Conservation (phyloP, 2,888 invertebrate species). For the Pecten maximus region DNA sequence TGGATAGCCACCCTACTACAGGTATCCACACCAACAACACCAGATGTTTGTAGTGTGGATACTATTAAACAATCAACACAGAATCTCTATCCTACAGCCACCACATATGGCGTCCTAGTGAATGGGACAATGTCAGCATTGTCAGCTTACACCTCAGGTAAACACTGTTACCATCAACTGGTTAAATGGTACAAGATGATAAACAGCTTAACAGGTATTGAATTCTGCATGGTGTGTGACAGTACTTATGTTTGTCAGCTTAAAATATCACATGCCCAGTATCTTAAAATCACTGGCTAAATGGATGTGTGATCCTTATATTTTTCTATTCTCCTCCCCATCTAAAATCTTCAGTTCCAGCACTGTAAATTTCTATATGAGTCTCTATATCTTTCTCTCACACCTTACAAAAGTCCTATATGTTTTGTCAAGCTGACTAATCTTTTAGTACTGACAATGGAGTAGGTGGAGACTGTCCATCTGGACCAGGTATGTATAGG, state of each 20-base stretch:
- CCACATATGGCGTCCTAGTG: neutral
- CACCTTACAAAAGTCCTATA: neutral
- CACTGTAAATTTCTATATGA: too few species aligned
- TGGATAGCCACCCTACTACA: too few species aligned
- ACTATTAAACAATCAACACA: constrained; percentile 3
- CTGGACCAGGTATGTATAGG: neutral
- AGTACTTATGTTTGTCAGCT: too few species aligned
- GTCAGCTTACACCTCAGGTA: neutral
- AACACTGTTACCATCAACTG: neutral
- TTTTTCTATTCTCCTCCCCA: too few species aligned
- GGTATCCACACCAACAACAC: neutral
- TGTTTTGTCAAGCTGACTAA: neutral
- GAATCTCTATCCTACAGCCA: neutral
- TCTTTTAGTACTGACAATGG: neutral
- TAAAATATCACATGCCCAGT: too few species aligned
- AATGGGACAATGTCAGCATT: neutral
- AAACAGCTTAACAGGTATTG: too few species aligned
- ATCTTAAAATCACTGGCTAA: too few species aligned
- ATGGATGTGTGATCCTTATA: too few species aligned
- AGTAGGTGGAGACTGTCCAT: neutral
- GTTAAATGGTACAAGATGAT: too few species aligned
- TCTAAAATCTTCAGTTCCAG: too few species aligned
- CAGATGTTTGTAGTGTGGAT: neutral
- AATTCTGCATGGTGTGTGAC: too few species aligned
- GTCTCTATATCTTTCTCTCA: too few species aligned